Evolutionary conservation across 2,797 vertebrate species (phyloP).

Genomic region (Brachyrhaphis roseni): DNA sequence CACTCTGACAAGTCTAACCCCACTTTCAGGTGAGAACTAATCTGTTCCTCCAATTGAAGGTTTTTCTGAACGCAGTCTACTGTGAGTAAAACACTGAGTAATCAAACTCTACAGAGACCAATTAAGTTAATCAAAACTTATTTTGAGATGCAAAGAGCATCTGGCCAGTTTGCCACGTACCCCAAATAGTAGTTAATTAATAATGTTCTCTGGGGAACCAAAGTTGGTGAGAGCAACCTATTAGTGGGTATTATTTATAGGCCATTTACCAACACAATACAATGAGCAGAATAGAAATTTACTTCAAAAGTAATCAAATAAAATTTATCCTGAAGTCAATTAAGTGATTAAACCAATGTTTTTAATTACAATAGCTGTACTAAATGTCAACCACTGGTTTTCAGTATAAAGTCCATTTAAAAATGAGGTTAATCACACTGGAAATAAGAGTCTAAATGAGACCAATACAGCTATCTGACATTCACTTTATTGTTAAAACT

Average conservation of each 20-base stretch:
- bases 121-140: neutral
- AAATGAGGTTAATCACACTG: neutral
- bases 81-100: neutral
- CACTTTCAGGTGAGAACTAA: neutral
- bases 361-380: neutral
- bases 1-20: neutral
- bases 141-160: neutral
- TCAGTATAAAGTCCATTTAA: neutral
- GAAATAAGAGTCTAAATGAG: neutral
- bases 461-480: conserved; percentile 61
- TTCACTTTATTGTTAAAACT: conserved; percentile 81
- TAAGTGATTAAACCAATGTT: neutral
- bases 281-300: neutral
- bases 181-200: neutral
- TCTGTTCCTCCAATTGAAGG: neutral
- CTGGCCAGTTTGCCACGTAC: neutral
- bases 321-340: neutral
- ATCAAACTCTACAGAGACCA: neutral
- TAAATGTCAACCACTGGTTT: neutral
- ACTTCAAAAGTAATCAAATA: neutral
- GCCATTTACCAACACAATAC: neutral
- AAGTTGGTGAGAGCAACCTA: neutral
- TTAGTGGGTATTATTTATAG: neutral
- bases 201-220: neutral
- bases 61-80: neutral